A percentile compares a stretch with the other conserved stretches of the same genome.
Conservation (phyloP, 1,140 invertebrate genomes). For the Bombus consobrinus region DNA sequence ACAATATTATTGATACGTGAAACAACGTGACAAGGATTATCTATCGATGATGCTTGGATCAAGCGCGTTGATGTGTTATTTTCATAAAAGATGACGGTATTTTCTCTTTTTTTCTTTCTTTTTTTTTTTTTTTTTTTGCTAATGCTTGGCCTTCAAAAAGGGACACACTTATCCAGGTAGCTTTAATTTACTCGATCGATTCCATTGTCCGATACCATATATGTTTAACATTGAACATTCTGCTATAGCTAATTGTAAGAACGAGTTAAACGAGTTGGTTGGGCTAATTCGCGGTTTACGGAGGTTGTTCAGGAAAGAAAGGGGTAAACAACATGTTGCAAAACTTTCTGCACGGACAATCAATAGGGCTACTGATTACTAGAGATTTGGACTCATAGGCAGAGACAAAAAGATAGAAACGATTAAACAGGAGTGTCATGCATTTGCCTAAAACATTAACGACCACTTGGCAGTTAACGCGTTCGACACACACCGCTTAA, state of each 20-base stretch:
- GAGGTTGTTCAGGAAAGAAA: constrained; percentile 22
- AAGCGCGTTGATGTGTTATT: neutral
- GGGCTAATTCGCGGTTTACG: constrained; percentile 27
- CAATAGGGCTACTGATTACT: constrained; percentile 69
- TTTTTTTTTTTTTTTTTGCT: neutral
- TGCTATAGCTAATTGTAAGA: neutral
- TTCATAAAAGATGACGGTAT: neutral
- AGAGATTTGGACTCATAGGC: constrained; percentile 66
- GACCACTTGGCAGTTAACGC: constrained; percentile 55
- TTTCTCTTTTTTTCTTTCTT: no score
- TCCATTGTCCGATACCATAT: neutral
- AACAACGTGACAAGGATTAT: neutral
- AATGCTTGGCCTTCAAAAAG: neutral
- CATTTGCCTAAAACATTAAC: constrained; percentile 61
- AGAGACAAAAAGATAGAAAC: constrained; percentile 69
- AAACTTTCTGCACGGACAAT: constrained; percentile 53
- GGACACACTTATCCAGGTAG: neutral
- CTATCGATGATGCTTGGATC: neutral
- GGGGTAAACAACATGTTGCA: constrained; percentile 44
- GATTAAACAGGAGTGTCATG: constrained; percentile 55
- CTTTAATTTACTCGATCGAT: neutral
- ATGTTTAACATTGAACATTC: constrained; percentile 1
- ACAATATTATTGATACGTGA: constrained; percentile 14
- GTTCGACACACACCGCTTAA: constrained; percentile 55
- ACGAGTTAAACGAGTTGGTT: constrained; percentile 1